phyloP scores from a whole-genome alignment of 2,113 vertebrate genomes.

The Plecotus auritus region DNA sequence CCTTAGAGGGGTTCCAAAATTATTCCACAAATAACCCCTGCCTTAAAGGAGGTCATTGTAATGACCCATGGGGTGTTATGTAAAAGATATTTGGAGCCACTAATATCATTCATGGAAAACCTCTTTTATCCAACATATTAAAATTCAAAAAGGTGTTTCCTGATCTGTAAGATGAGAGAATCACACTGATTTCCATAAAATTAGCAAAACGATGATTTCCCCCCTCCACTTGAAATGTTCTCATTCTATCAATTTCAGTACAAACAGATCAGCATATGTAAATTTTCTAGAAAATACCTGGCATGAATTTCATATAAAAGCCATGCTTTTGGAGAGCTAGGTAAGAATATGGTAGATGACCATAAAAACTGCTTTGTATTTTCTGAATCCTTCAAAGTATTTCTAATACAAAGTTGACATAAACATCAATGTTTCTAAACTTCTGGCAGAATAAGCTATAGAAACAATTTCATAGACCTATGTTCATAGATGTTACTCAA shows the following conservation, averaged over 20 bases:
- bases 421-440: background rate
- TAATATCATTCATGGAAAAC: slow-evolving; percentile 16
- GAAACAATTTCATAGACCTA: background rate
- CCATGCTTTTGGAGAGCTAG: background rate
- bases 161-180: background rate
- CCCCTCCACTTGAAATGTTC: background rate
- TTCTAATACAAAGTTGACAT: background rate
- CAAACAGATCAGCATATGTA: background rate
- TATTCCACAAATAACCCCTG: background rate
- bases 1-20: background rate
- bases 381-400: background rate
- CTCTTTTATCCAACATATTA: background rate
- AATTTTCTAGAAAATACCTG: background rate
- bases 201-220: background rate
- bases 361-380: background rate
- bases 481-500: background rate
- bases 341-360: background rate
- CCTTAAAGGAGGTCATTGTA: background rate
- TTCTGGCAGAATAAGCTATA: background rate
- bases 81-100: background rate
- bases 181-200: background rate
- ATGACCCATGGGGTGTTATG: background rate
- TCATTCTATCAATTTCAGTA: background rate
- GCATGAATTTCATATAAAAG: background rate
- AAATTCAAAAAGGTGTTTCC: slow-evolving; percentile 15